A percentile compares a stretch with the other conserved stretches of the same genome.
phyloP scores from a whole-genome alignment of 2,113 vertebrate genomes.

The Pavo muticus region DNA sequence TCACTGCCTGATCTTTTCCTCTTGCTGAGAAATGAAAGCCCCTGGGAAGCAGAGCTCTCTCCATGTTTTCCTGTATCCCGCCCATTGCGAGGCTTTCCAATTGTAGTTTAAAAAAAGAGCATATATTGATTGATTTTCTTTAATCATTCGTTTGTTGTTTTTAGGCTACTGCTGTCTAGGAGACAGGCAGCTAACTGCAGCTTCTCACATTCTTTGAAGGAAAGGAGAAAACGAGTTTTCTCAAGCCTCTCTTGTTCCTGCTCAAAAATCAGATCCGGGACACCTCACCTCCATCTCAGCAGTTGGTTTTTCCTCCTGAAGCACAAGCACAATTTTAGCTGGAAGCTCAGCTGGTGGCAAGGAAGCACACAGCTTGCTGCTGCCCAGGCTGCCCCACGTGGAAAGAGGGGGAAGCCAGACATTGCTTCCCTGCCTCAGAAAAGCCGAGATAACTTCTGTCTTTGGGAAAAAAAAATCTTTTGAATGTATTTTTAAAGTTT shows the following conservation, averaged over 20 bases:
- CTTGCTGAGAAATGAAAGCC: neutral
- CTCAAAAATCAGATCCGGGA: neutral
- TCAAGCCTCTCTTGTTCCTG: constrained; percentile 7
- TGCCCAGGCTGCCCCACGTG: rapidly evolving
- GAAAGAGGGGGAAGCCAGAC: neutral
- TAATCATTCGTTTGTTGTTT: constrained; percentile 49
- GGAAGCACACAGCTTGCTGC: neutral
- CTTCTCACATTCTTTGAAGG: constrained; percentile 47
- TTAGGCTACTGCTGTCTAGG: constrained; percentile 17
- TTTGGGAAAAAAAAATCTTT: neutral
- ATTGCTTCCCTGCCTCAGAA: neutral
- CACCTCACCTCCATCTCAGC: neutral
- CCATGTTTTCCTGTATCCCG: neutral
- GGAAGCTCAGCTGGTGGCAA: neutral
- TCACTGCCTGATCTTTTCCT: neutral
- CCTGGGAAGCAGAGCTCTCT: neutral
- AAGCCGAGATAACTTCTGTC: neutral
- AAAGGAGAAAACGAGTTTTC: constrained; percentile 14
- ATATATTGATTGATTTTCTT: constrained; percentile 50
- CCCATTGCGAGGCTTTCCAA: rapidly evolving
- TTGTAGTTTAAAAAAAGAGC: neutral
- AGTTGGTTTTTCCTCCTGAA: neutral
- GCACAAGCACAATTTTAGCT: neutral
- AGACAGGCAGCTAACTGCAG: constrained; percentile 53
- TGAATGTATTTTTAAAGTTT: neutral